A percentile compares a stretch with the other conserved stretches of the same genome.
Conservation (phyloP, 1,140 invertebrate genomes). For the Anadara kagoshimensis region DNA sequence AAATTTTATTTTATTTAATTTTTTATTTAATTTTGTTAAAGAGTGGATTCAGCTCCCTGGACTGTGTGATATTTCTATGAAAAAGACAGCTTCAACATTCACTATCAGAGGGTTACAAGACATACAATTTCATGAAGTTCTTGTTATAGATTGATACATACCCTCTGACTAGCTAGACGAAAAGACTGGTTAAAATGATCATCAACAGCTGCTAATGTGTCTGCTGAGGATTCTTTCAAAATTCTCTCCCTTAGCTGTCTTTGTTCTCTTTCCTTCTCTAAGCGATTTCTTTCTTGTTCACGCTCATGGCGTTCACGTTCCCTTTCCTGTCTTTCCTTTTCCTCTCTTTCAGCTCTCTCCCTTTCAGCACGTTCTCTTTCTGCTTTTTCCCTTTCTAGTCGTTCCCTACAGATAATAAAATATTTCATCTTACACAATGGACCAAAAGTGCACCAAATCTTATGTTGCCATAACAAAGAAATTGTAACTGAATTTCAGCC, state of each 20-base stretch:
- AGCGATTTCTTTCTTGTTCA: conserved; percentile 73
- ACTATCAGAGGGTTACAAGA: no score
- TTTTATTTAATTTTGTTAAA: no score
- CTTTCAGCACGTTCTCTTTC: conserved; percentile 67
- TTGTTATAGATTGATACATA: conserved; percentile 62
- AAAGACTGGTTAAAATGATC: conserved; percentile 94
- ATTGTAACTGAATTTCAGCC: no score
- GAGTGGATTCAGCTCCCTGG: no score
- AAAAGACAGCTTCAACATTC: no score
- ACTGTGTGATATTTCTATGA: no score
- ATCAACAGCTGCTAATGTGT: conserved; percentile 81
- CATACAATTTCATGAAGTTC: no score
- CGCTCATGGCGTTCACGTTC: conserved; percentile 72
- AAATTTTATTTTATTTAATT: no score
- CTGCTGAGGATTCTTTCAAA: conserved; percentile 60
- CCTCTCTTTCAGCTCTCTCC: conserved; percentile 53
- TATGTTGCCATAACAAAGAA: no score
- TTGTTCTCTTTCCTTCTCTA: conserved; percentile 72
- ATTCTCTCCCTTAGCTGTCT: conserved; percentile 75
- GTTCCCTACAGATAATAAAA: no score
- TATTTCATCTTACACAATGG: no score
- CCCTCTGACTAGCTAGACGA: conserved; percentile 87
- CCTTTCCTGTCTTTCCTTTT: conserved; percentile 33
- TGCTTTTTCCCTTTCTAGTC: conserved; percentile 71
- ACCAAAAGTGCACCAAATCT: no score